phyloP scores from a whole-genome alignment of 2,888 invertebrate genomes.

The Agonopterix arenella region DNA sequence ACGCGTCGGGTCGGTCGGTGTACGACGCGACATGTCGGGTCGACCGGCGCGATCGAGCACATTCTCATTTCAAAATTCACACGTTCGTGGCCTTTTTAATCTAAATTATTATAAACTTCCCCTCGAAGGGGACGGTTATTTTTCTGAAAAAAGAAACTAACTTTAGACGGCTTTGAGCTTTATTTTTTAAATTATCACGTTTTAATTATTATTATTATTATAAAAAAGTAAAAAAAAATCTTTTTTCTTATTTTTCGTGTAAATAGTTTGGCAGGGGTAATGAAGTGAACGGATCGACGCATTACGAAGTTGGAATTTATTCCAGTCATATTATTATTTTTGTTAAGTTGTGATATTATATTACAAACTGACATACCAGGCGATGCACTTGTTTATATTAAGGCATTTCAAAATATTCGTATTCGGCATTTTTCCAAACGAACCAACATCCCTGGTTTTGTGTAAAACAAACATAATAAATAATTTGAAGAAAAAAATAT shows the following conservation, averaged over 20 bases:
- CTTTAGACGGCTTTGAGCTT: constrained; percentile 41
- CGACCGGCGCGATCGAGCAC: constrained; percentile 11
- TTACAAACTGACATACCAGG: constrained; percentile 11
- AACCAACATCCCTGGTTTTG: no score
- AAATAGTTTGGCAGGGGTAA: constrained; percentile 25
- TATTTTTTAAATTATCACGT: constrained; percentile 18
- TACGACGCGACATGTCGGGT: constrained; percentile 9
- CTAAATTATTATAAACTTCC: constrained; percentile 26
- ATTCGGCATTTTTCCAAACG: no score
- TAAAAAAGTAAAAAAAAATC: no score
- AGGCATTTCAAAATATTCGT: no score
- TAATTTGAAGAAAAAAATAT: constrained; percentile 15
- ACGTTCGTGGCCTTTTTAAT: constrained; percentile 44
- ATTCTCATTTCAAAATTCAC: constrained; percentile 22
- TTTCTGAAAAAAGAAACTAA: constrained; percentile 15
- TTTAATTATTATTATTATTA: no score
- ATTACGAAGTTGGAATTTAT: constrained; percentile 11
- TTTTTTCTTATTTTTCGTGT: constrained; percentile 25
- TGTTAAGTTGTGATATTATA: constrained; percentile 29
- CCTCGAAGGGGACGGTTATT: constrained; percentile 18
- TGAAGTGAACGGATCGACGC: constrained; percentile 9
- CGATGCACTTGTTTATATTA: constrained; percentile 8
- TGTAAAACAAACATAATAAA: constrained; percentile 1
- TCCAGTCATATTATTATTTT: constrained; percentile 13
- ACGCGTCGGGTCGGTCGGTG: no score